Evolutionary conservation across 2,888 invertebrate species (phyloP).

Genomic region (Lutraria lutraria): DNA sequence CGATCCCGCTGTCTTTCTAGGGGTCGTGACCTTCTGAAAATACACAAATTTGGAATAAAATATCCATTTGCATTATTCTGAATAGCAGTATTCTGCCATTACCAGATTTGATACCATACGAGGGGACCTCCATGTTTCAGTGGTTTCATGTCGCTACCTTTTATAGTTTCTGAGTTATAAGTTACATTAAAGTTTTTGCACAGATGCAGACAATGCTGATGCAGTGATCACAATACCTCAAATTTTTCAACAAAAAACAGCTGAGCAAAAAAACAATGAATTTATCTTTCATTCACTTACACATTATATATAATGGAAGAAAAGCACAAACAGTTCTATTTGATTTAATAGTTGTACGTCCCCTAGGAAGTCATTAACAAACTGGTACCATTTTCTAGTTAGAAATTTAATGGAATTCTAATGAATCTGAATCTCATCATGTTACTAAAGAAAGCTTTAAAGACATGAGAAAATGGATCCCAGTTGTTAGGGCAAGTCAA

Average conservation of each 20-base stretch:
- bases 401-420: neutral
- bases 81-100: no score
- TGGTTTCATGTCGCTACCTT: neutral
- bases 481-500: constrained; percentile 10
- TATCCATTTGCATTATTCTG: no score
- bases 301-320: no score
- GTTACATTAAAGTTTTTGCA: no score
- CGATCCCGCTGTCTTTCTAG: constrained; percentile 46
- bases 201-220: no score
- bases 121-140: no score
- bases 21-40: constrained; percentile 53
- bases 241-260: no score
- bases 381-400: neutral
- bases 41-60: neutral
- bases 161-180: no score
- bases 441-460: neutral
- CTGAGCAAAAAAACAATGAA: no score
- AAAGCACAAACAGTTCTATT: neutral
- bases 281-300: no score
- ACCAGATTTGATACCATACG: no score
- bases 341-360: neutral
- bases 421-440: neutral
- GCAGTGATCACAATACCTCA: no score
- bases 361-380: neutral
- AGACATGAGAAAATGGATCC: neutral